Percentiles rank a stretch among this genome's conserved stretches.
Evolutionary conservation across 2,797 vertebrate genomes (phyloP).

Genomic region (Sparidentex hasta): DNA sequence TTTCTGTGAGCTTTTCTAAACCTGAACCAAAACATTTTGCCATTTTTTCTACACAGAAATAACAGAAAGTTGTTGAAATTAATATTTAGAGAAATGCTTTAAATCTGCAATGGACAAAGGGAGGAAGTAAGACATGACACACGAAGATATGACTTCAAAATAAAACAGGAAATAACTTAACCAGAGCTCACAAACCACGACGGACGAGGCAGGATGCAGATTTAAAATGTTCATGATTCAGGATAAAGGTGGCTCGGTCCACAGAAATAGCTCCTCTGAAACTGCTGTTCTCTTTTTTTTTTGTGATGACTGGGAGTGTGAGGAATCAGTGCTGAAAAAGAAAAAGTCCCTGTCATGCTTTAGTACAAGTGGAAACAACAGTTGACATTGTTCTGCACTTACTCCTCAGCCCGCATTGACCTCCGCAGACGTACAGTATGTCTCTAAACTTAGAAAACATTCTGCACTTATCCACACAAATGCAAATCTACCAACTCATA

Average conservation of each 20-base stretch:
- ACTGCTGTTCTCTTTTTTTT: not conserved
- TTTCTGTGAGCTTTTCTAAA: not conserved
- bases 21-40: not conserved
- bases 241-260: not conserved
- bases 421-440: not conserved
- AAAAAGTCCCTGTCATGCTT: constrained; percentile 6
- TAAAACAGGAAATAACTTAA: too few species aligned
- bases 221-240: not conserved
- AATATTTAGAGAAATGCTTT: too few species aligned
- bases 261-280: not conserved
- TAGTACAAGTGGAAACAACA: not conserved
- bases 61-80: not conserved
- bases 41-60: not conserved
- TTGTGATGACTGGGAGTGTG: not conserved
- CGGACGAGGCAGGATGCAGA: not conserved
- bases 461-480: constrained; percentile 4
- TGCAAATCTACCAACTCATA: not conserved
- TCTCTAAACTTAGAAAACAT: not conserved
- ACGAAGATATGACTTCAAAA: too few species aligned
- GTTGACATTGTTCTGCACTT: not conserved
- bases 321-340: not conserved
- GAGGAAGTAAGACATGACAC: too few species aligned
- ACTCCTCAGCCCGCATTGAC: not conserved
- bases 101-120: too few species aligned
- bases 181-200: too few species aligned